Conservation (phyloP, 2,888 invertebrate genomes). For the Oscheius myriophilus region DNA sequence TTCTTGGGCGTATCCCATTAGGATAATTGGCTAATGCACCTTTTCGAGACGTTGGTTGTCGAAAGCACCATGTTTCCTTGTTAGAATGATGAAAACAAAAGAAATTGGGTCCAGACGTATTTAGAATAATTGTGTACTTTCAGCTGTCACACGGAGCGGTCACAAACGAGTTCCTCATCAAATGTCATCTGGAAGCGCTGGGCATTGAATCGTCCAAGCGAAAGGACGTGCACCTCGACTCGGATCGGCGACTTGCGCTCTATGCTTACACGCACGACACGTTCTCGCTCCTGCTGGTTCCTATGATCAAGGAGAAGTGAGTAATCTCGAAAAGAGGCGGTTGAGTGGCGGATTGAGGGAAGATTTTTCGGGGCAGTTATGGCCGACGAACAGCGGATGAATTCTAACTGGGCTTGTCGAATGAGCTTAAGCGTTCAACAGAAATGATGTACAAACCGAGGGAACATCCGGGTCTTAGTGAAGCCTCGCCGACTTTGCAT, state of each 20-base stretch:
- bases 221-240: constrained; percentile 70
- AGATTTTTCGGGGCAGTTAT: background rate
- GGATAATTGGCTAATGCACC: constrained; percentile 26
- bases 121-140: constrained; percentile 31
- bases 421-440: background rate
- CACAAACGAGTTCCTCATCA: constrained; percentile 69
- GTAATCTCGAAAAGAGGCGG: constrained; percentile 12
- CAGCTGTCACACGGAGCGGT: constrained; percentile 69
- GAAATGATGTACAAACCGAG: background rate
- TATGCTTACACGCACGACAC: constrained; percentile 95
- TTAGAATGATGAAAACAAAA: constrained; percentile 8
- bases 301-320: constrained; percentile 93
- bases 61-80: background rate
- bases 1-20: constrained; percentile 5
- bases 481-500: constrained; percentile 16
- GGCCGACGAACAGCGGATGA: background rate
- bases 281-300: constrained; percentile 88
- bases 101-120: background rate
- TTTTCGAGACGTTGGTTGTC: constrained; percentile 16
- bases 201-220: constrained; percentile 43
- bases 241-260: constrained; percentile 86
- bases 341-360: constrained; percentile 1
- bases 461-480: constrained; percentile 12
- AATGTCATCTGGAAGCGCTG: constrained; percentile 56
- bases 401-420: background rate